These are phyloP conservation scores for Mimumesa dahlbomi DNA, from an alignment of 2,888 invertebrate genomes.

Conservation along the genomic window DNA sequence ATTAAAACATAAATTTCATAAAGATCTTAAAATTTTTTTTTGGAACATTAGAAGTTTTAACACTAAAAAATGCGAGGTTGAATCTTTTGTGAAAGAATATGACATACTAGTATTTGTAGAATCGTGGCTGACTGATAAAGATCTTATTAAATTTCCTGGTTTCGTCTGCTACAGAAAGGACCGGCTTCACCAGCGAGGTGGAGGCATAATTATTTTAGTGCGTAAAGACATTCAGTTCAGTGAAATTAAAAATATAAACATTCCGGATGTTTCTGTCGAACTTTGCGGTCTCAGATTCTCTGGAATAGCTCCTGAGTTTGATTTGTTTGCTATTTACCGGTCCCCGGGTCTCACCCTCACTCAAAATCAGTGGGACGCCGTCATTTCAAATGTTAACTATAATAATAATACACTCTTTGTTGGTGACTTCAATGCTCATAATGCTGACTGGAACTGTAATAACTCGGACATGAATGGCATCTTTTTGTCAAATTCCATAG, in stretches of 20 bases:
- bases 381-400: not conserved
- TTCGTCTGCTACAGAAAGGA: conserved; percentile 1
- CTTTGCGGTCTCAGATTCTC: not conserved
- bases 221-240: not conserved
- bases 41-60: conserved; percentile 5
- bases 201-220: not conserved
- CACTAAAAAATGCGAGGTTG: not conserved
- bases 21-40: not conserved
- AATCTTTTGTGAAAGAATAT: not conserved
- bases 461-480: not conserved
- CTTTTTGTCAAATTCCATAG: not conserved
- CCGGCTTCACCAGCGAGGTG: not conserved
- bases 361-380: not conserved
- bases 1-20: too few species aligned
- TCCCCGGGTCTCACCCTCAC: not conserved
- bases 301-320: not conserved
- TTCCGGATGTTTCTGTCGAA: not conserved
- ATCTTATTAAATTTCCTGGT: not conserved
- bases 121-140: not conserved
- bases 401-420: not conserved
- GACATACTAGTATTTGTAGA: conserved; percentile 12
- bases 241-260: not conserved
- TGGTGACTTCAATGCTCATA: not conserved
- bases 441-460: not conserved
- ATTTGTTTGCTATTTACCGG: conserved; percentile 1